Base-by-base conservation (phyloP, 2,113 vertebrate genomes). In the Salvelinus sp. region DNA sequence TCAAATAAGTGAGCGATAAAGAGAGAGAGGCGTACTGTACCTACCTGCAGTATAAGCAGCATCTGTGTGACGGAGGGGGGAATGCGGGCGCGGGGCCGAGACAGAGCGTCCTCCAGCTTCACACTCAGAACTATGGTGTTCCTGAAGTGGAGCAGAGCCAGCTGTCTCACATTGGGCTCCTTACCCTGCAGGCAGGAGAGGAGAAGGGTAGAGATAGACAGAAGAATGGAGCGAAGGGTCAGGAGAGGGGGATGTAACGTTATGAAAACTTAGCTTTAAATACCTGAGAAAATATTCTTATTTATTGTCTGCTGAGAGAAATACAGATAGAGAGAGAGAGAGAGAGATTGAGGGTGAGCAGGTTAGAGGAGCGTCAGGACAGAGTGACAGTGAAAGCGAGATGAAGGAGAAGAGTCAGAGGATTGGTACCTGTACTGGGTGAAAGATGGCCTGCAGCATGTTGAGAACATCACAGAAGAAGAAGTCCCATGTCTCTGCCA, bases 401-500 rank as follows among this genome's bases (percentile, higher is more conserved):
- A 79, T 20, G 22, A 0, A 58, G 38, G 38, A 44, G 10, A 44
- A 23, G 22, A 16, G 65, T 16, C 14, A 27, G 66, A 30, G 30
- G 66, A 30, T 27, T 18, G 79, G 12, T 86, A 97, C 98, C 97
- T 99, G 98, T 10, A 99, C 97, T 0, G 98, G 98, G 79, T 96
- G 96, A 94, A 99, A 99, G 85, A 99, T 96, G 80, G 97, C 98
- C 91, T 97, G 98, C 69, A 99, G 94, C 82, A 95, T 98, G 75
- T 96, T 96, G 65, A 99, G 90, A 86, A 99, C 95, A 63, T 99
- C 96, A 20, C 96, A 94, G 90, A 99, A 99, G 92, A 99, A 99
- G 88, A 98, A 98, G 83, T 99, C 97, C 98, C 97, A 99, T 0
- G 97, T 98, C 90, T 98, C 97, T 0, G 97, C 96, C 91, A 99